Base-by-base conservation (phyloP, 2,797 vertebrate species). In the Neomorphus geoffroyi region DNA sequence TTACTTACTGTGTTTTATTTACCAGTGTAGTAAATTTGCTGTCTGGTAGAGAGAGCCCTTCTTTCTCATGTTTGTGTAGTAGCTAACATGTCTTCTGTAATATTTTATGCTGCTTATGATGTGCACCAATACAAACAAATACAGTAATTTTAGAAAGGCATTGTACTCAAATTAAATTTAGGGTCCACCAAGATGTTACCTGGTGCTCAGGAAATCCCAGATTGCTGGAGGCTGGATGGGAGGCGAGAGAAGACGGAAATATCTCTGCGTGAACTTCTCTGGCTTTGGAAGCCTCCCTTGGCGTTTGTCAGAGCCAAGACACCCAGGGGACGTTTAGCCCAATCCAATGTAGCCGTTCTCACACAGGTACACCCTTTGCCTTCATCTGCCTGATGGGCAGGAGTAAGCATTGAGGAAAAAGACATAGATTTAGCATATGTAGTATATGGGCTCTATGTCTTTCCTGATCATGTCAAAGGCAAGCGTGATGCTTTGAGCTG, bases 331-430 rank as follows among this genome's bases (percentile, higher is more conserved):
- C 43, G 30, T 72, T 50, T 50, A 74, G 13, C 61, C 17, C 71
- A 21, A 72, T 62, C 18, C 46, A 81, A 24, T 3, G 24, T 8
- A 66, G 35, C 17, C 6, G 1, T 18, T 88, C 45, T 91, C 26
- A 51, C 12, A 62, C 1, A 1, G 0, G 0, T 18, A 39, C 1
- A 0, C 35, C 27, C 37, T 61, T 58, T 53, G 16, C 16, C 32
- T 64, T 85, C 39, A 60, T 33, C 51, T 46, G 21, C 5, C 11
- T 74, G 39, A 46, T 41, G 60, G 39, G 58, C 64, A 70, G 33
- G 9, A 87, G 8, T 16, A 66, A 86, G n/a, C 32, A 57, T 13
- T 86, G 71, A 67, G 66, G 62, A 88, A 60, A 3, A 81, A 70
- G 32, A 39, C 11, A 5, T 11, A 57, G 27, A 30, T 84, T 90